A percentile compares a stretch with the other conserved stretches of the same genome.
Evolutionary conservation across 2,888 invertebrate species (phyloP).

Genomic region (Sminthurides aquaticus): DNA sequence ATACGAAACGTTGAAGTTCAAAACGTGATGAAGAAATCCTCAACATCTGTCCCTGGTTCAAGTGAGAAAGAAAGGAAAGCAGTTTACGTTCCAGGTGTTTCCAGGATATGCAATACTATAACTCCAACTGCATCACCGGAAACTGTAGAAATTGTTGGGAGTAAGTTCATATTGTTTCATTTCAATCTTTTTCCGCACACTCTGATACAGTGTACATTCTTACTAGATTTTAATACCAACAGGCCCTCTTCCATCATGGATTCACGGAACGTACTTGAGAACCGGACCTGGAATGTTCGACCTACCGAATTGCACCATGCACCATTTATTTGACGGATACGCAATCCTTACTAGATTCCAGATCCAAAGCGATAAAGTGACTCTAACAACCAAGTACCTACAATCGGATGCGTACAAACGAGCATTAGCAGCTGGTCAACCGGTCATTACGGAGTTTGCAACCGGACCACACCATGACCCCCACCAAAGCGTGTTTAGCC

Average conservation of each 20-base stretch:
- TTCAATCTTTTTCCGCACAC: too few relatives aligned
- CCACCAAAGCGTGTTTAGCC: conserved; percentile 3
- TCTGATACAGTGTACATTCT: too few relatives aligned
- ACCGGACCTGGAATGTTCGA: conserved; percentile 14
- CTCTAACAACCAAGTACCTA: conserved; percentile 46
- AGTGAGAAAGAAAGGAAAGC: not conserved
- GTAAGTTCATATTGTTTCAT: not conserved
- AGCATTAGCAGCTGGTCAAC: conserved; percentile 47
- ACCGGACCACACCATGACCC: conserved; percentile 11
- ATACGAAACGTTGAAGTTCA: too few relatives aligned
- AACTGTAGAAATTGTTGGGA: not conserved
- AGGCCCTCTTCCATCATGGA: conserved; percentile 3
- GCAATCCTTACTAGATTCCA: conserved; percentile 48
- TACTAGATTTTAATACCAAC: too few relatives aligned
- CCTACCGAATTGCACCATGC: conserved; percentile 9
- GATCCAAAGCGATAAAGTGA: conserved; percentile 47
- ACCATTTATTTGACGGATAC: conserved; percentile 19
- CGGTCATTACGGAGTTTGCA: conserved; percentile 49
- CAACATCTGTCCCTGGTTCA: too few relatives aligned
- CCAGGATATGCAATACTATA: conserved; percentile 10
- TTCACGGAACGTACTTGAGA: not conserved
- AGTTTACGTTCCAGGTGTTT: conserved; percentile 10
- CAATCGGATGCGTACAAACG: conserved; percentile 49
- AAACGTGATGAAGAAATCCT: too few relatives aligned
- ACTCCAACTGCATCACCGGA: conserved; percentile 5